Evolutionary conservation across 2,113 vertebrate species (phyloP), one percentile per base, ranked within the genome.

Genomic region (Gila orcuttii): DNA sequence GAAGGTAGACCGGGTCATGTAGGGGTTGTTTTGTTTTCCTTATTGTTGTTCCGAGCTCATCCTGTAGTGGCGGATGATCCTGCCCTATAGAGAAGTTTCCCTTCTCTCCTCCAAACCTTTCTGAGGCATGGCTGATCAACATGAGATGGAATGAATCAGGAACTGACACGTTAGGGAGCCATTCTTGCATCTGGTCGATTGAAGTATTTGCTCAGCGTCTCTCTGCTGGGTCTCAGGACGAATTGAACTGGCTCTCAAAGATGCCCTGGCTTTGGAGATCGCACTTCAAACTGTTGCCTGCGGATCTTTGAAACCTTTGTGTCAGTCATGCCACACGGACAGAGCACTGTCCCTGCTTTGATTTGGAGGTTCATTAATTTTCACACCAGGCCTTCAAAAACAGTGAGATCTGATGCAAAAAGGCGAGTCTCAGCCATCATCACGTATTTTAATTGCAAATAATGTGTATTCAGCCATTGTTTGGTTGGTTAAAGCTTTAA

Each of bases 161-260:
- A 84, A 90, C 85, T 77, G 85, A 85, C 91, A 86, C 87, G 89
- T 93, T 85, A 85, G 84, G 87, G 90, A 92, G 88, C 25, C 64
- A 79, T 81, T 90, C 82, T 87, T 77, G 31, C 87, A 55, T 86
- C 69, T 87, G 85, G 80, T 86, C 15, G 79, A 91, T 92, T 92
- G 86, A 93, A 92, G 92, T 91, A 85, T 91, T 91, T 90, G 88
- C 90, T 87, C 91, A 92, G 88, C 87, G 57, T 86, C 86, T 87
- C 86, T 82, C 85, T n/a, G 89, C 79, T 69, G 83, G 69, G 78
- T 73, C 91, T 90, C 86, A 86, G 52, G 87, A 90, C 82, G 86
- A 91, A 91, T 86, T 82, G 86, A 91, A 86, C 84, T 23, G 66
- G 90, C 55, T 84, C 87, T 91, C 88, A 88, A 88, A 92, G 88